Base-by-base conservation (phyloP, 2,888 invertebrate species). In the Nomada ferruginata region DNA sequence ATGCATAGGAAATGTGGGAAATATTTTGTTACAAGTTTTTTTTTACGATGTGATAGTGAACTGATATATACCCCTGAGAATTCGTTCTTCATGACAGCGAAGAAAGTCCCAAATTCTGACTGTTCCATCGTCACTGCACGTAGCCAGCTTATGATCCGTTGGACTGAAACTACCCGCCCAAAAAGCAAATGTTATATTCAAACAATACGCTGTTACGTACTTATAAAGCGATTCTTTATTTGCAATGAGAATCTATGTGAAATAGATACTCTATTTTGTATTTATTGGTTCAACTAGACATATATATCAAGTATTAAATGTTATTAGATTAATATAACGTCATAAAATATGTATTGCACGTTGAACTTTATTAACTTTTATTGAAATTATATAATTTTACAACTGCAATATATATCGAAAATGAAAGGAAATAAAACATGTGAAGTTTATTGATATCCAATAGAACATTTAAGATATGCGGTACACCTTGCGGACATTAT, bases 81-180 rank as follows among this genome's bases (percentile, higher is more conserved):
- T 98, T 93, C 97, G 96, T 94, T 99, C 99, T 95, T 99, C 99
- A 93, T 97, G 97, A 94, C 98, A 98, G 90, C 98, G 96, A 93
- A 98, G 96, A 95, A 99, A 99, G 95, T 99, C 99, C 98, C 99
- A 99, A 92, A 99, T 97, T 91, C 99, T 96, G 84, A 99, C 96
- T 23, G 99, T 99, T 88, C 99, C 99, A 94, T 99, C 99, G 94
- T 99, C 99, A 81, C 99, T 99, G 95, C 99, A 99, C 79, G 99
- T 98, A 44, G 98, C 99, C 95, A 99, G 98, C 95, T 99, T 99
- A 93, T 97, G 96, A 95, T 99, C 99, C 93, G 98, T 97, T 74
- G 99, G 99, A 95, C 99, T 98, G 96, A 99, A 99, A 96, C 99
- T 99, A 95, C 91, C 89, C 92, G 84, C 86, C 89, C 90, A 90